A percentile compares a stretch with the other conserved stretches of the same genome.
Evolutionary conservation across 2,113 vertebrate genomes (phyloP).

Genomic region (Sialia sialis): DNA sequence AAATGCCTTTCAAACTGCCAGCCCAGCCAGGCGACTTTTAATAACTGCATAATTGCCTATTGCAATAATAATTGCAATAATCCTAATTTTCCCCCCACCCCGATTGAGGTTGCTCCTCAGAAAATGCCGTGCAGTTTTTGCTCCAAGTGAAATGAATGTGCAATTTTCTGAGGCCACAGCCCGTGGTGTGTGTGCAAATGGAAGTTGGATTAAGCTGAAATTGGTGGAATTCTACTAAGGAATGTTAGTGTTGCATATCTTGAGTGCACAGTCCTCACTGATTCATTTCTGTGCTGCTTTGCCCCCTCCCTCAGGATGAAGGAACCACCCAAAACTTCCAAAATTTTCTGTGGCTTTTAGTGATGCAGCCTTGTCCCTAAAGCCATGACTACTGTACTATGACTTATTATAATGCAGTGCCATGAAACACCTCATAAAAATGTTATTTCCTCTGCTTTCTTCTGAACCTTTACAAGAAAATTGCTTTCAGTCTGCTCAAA

Average conservation of each 20-base stretch:
- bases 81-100: not conserved
- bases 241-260: not conserved
- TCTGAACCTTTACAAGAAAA: slow-evolving; percentile 43
- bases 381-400: not conserved
- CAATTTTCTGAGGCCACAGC: not conserved
- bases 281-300: not conserved
- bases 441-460: slow-evolving; percentile 52
- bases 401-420: slow-evolving; percentile 8
- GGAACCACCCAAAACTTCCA: not conserved
- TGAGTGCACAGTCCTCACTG: not conserved
- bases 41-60: no score
- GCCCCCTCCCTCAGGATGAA: not conserved
- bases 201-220: not conserved
- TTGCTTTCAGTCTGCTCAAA: slow-evolving; percentile 8
- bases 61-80: not conserved
- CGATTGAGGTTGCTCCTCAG: not conserved
- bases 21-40: not conserved
- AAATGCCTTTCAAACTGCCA: not conserved
- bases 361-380: not conserved
- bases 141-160: not conserved
- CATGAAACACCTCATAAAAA: slow-evolving; percentile 49
- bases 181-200: not conserved
- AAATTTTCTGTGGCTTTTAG: not conserved
- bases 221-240: not conserved
- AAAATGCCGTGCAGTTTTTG: not conserved